phyloP scores from a whole-genome alignment of 2,113 vertebrate genomes.

The Penelope pileata region DNA sequence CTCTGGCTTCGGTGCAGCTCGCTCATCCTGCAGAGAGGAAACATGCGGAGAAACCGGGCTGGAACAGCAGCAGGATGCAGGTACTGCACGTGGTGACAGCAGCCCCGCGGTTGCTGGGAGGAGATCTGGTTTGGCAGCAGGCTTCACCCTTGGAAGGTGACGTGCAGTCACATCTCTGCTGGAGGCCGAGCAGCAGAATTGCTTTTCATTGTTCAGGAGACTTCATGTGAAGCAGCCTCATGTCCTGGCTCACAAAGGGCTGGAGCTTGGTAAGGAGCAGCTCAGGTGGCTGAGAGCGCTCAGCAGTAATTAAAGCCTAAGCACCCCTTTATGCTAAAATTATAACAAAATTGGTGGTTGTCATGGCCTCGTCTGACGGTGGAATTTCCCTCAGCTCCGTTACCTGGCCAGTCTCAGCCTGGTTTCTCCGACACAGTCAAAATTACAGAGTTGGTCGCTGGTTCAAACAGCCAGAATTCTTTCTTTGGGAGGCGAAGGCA shows the following conservation, averaged over 20 bases:
- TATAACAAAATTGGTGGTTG: not conserved
- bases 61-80: not conserved
- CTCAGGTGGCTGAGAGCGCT: not conserved
- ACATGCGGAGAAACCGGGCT: not conserved
- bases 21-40: not conserved
- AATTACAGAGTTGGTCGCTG: not conserved
- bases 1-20: not conserved
- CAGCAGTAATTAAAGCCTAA: not conserved
- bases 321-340: not conserved
- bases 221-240: not conserved
- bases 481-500: not conserved
- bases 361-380: not conserved
- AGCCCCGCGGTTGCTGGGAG: fast-evolving
- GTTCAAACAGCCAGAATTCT: not conserved
- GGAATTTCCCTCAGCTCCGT: not conserved
- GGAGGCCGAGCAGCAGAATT: not conserved
- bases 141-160: not conserved
- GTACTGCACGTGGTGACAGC: not conserved
- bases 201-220: not conserved
- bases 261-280: not conserved
- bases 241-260: not conserved
- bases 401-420: not conserved
- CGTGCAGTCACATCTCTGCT: fast-evolving
- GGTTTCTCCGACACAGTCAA: not conserved
- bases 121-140: not conserved